Percentiles rank a stretch among this genome's conserved stretches.
Conservation (phyloP, 2,888 invertebrate species). For the Pinctada fucata region DNA sequence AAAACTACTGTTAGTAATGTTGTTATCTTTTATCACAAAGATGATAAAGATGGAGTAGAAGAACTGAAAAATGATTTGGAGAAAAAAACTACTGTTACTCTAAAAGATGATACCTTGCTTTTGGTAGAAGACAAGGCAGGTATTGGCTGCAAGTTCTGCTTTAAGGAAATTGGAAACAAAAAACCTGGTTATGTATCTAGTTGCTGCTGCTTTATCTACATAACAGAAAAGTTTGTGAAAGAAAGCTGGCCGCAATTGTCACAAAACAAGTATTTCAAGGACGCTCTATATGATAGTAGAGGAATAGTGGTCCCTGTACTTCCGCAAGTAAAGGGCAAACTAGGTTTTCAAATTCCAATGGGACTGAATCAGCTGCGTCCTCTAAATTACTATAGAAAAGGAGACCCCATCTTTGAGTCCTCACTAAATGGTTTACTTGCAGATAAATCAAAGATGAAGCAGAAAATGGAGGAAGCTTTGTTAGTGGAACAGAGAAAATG, state of each 20-base stretch:
- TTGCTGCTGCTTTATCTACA: not conserved
- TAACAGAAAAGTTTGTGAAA: constrained; percentile 10
- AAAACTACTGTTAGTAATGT: too few relatives aligned
- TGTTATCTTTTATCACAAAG: too few relatives aligned
- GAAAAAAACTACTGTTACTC: too few relatives aligned
- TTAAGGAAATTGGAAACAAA: too few relatives aligned
- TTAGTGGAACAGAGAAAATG: too few relatives aligned
- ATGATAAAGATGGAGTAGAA: too few relatives aligned
- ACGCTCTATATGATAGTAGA: constrained; percentile 8
- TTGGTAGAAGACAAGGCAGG: too few relatives aligned
- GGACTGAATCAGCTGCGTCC: constrained; percentile 1
- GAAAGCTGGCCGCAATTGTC: not conserved
- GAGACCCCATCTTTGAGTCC: not conserved
- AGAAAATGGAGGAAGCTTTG: not conserved
- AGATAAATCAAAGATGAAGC: not conserved
- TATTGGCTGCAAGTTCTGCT: too few relatives aligned
- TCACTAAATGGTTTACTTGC: not conserved
- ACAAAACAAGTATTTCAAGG: not conserved
- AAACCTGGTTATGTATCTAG: too few relatives aligned
- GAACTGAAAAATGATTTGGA: too few relatives aligned
- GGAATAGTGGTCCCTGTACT: constrained; percentile 7
- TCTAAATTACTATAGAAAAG: constrained; percentile 16
- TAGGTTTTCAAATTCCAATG: constrained; percentile 3
- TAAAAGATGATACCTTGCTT: too few relatives aligned
- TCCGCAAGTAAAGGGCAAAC: not conserved